A percentile compares a stretch with the other conserved stretches of the same genome.
phyloP scores from a whole-genome alignment of 2,113 vertebrate species.

The Oncorhynchus nerka region DNA sequence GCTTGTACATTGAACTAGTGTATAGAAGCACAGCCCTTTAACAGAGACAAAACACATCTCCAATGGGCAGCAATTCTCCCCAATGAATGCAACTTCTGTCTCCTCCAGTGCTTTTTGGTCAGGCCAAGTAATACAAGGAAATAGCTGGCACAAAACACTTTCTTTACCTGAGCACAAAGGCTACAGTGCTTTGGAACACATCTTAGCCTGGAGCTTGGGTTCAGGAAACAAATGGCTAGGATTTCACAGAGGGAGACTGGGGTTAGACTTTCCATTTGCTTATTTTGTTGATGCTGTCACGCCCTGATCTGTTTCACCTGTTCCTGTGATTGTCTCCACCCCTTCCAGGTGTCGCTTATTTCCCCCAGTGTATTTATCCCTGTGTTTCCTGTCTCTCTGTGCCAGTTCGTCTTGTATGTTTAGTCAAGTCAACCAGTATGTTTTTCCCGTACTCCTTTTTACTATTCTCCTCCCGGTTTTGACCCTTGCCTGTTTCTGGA shows the following conservation, averaged over 20 bases:
- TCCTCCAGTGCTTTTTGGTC: slow-evolving; percentile 62
- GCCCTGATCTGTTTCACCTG: too few species aligned
- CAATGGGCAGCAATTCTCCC: slow-evolving; percentile 67
- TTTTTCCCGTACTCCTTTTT: too few species aligned
- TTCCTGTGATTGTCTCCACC: too few species aligned
- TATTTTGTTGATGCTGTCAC: slow-evolving; percentile 15
- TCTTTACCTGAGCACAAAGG: slow-evolving; percentile 66
- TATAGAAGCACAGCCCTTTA: slow-evolving; percentile 69
- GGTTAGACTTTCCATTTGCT: slow-evolving; percentile 50
- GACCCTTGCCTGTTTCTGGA: too few species aligned
- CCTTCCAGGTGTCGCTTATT: too few species aligned
- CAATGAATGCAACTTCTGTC: slow-evolving; percentile 63
- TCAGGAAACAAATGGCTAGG: slow-evolving; percentile 55
- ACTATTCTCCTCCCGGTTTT: too few species aligned
- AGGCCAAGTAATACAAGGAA: slow-evolving; percentile 64
- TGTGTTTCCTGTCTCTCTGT: too few species aligned
- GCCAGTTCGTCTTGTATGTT: too few species aligned
- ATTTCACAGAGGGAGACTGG: slow-evolving; percentile 48
- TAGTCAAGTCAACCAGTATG: too few species aligned
- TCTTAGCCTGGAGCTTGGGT: slow-evolving; percentile 59
- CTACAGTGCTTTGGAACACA: slow-evolving; percentile 31
- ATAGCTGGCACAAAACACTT: slow-evolving; percentile 60
- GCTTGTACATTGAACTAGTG: slow-evolving; percentile 65
- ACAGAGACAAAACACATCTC: slow-evolving; percentile 66
- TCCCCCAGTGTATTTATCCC: too few species aligned